phyloP scores from a whole-genome alignment of 2,888 invertebrate genomes.

The Drosophila austrosaltans region DNA sequence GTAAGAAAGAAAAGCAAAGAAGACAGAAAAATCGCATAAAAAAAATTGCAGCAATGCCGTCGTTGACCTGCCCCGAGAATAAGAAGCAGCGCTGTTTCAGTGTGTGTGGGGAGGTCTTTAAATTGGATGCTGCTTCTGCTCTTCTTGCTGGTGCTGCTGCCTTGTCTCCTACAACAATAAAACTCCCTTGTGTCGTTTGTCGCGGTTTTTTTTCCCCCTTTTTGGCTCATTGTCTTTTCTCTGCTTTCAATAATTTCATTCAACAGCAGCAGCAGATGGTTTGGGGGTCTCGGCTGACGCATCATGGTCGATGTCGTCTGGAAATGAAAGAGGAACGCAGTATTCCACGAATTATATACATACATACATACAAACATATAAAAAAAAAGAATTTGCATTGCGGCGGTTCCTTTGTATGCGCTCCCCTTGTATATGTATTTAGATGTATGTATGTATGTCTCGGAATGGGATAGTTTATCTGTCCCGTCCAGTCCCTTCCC shows the following conservation, averaged over 20 bases:
- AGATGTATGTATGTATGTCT: conserved; percentile 22
- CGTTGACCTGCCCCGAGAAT: conserved; percentile 42
- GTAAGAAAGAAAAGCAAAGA: conserved; percentile 54
- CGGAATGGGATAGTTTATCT: conserved; percentile 41
- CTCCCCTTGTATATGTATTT: not conserved
- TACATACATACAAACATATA: not conserved
- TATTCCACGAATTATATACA: conserved; percentile 51
- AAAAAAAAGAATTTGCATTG: conserved; percentile 46
- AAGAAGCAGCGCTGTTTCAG: conserved; percentile 23
- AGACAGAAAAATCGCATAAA: conserved; percentile 16
- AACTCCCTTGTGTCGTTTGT: conserved; percentile 61
- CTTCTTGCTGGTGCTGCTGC: conserved; percentile 7
- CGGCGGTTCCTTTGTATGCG: conserved; percentile 21
- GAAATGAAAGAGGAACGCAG: conserved; percentile 26
- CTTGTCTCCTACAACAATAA: conserved; percentile 48
- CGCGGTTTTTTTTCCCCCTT: conserved; percentile 32
- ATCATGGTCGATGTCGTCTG: conserved; percentile 37
- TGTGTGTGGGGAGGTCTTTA: conserved; percentile 47
- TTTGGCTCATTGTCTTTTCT: conserved; percentile 62
- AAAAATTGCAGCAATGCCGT: conserved; percentile 49
- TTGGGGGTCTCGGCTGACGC: conserved; percentile 65
- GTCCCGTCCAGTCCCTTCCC: conserved; percentile 7
- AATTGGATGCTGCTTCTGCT: conserved; percentile 60
- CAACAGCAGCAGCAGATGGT: conserved; percentile 51
- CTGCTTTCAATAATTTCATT: conserved; percentile 69